Evolutionary conservation across 2,888 invertebrate species (phyloP).

Genomic region (Melitaea athalia): DNA sequence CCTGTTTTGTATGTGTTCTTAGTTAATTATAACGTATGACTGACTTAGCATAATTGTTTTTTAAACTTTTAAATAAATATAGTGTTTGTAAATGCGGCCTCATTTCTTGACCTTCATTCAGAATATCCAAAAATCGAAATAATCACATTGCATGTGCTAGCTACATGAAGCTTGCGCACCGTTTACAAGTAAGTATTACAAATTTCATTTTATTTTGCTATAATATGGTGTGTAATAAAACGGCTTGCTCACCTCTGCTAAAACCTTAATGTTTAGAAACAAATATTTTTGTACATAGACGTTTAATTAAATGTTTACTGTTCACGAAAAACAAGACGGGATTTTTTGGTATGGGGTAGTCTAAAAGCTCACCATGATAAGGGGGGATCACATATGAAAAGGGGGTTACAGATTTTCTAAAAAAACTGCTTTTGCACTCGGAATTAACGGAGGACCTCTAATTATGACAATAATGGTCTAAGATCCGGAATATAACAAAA

Average conservation of each 20-base stretch:
- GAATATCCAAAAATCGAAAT: constrained; percentile 29
- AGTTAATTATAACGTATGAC: constrained; percentile 63
- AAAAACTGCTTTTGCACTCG: too few species aligned
- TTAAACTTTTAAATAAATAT: constrained; percentile 60
- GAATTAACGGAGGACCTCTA: too few species aligned
- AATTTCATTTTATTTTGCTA: constrained; percentile 23
- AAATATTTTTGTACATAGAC: background rate
- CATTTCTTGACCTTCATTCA: constrained; percentile 44
- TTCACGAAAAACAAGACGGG: too few species aligned
- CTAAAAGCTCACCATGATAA: too few species aligned
- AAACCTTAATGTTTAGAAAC: constrained; percentile 14
- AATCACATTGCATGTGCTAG: constrained; percentile 22
- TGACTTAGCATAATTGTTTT: constrained; percentile 68
- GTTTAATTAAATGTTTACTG: background rate
- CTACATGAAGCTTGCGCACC: constrained; percentile 6
- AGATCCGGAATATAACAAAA: too few species aligned
- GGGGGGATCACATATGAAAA: too few species aligned
- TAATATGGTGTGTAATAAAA: constrained; percentile 20
- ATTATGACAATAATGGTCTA: too few species aligned
- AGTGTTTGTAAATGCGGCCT: constrained; percentile 46
- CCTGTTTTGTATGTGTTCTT: constrained; percentile 46
- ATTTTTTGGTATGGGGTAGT: too few species aligned
- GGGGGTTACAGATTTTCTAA: too few species aligned
- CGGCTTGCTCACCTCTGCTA: constrained; percentile 26
- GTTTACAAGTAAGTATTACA: constrained; percentile 26